A percentile compares a stretch with the other conserved stretches of the same genome.
Conservation (phyloP, 2,888 invertebrate species). For the Peribatodes rhomboidaria region DNA sequence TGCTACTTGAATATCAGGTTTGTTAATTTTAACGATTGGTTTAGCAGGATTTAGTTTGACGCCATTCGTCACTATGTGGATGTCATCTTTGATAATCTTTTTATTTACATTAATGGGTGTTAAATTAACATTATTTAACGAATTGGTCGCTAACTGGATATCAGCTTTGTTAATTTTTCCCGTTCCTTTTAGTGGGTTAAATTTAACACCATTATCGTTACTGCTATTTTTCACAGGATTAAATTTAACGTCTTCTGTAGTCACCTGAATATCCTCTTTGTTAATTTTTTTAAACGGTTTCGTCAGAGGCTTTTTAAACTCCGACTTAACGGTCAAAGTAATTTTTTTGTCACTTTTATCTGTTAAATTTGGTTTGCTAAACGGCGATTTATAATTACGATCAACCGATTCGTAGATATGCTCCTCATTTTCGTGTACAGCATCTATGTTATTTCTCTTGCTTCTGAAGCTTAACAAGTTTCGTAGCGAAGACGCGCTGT, state of each 20-base stretch:
- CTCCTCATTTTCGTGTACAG: conserved; percentile 31
- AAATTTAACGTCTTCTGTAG: conserved; percentile 48
- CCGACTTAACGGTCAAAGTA: background rate
- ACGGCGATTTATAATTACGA: background rate
- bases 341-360: conserved; percentile 1
- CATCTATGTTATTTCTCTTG: conserved; percentile 10
- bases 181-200: no score
- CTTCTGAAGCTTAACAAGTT: conserved; percentile 31
- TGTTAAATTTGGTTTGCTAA: background rate
- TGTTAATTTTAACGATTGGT: conserved; percentile 6
- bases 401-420: conserved; percentile 18
- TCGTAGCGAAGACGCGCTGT: conserved; percentile 44
- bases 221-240: conserved; percentile 54
- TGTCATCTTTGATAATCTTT: background rate
- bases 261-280: conserved; percentile 73
- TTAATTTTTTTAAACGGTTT: conserved; percentile 67
- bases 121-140: background rate
- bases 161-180: background rate
- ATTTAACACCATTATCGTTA: conserved; percentile 37
- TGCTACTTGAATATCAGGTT: conserved; percentile 4
- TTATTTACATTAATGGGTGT: background rate
- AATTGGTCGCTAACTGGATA: conserved; percentile 3
- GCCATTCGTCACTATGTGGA: background rate
- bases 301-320: conserved; percentile 52
- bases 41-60: background rate